Base-by-base conservation (phyloP, 2,797 vertebrate species). In the Poecilia wingei region DNA sequence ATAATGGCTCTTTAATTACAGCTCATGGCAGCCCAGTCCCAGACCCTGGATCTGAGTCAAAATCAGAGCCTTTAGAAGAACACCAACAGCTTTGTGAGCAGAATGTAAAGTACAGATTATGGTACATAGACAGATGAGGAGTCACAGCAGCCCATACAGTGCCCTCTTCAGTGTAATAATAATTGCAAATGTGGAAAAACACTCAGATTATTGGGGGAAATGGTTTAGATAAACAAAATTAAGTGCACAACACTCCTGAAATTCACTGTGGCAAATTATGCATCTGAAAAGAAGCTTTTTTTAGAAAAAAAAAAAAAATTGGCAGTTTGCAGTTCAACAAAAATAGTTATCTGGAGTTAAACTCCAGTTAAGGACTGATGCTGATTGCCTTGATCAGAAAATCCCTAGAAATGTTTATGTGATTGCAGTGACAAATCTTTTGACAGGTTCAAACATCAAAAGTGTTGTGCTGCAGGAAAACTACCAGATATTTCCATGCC, bases 401-500 rank as follows among this genome's bases (percentile, higher is more conserved):
- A 39, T 68, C 3, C 18, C 18, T 41, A 5, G 33, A 68, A 68
- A 68, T 68, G 36, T 85, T 82, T 78, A 69, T 28, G 79, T 72
- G 47, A 74, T 69, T 71, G 49, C 25, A 51, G 57, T 75, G 68
- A 70, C 74, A 82, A 53, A 49, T 49, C 28, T 43, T 68, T 71
- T 72, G 75, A 80, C 43, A 47, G 28, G 53, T 72, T 3, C 76
- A 75, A 79, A 84, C 80, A 72, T 89, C 82, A 79, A 31, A 64
- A 73, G 33, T 72, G 28, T 78, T 82, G 78, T 57, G 77, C 68
- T 81, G n/a, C 68, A 57, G 25, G 28, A 28, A 87, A 86, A 76
- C 55, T 73, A 89, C 72, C 28, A 57, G 72, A 84, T 53, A 41
- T 88, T 64, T 92, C 82, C 83, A 92, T 90, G 93, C 89, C 83